Conservation (phyloP, 2,113 vertebrate genomes). For the Dicrurus megarhynchus region DNA sequence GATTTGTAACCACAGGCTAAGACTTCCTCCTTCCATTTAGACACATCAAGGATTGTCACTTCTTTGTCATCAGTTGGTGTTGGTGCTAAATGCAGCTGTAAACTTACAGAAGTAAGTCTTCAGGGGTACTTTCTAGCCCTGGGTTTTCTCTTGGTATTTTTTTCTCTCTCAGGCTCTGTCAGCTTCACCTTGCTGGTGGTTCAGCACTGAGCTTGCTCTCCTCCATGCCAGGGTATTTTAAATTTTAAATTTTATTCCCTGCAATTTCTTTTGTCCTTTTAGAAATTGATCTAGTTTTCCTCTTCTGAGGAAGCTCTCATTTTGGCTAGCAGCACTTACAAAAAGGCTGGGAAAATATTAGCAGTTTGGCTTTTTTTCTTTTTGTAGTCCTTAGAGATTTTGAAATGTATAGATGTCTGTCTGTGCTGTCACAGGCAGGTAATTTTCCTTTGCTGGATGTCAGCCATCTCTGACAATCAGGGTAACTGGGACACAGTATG, state of each 20-base stretch:
- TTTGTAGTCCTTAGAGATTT: not conserved
- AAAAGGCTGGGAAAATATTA: not conserved
- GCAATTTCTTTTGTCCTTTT: not conserved
- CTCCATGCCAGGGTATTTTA: not conserved
- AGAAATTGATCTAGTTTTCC: not conserved
- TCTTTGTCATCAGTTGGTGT: not conserved
- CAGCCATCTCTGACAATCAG: not conserved
- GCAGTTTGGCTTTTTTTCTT: not conserved
- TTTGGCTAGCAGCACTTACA: not conserved
- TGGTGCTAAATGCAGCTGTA: not conserved
- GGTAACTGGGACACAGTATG: not conserved
- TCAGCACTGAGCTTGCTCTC: not conserved
- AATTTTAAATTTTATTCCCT: not conserved
- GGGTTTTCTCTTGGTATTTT: not conserved
- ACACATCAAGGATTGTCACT: rapidly evolving
- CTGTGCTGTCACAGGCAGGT: not conserved
- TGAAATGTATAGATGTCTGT: not conserved
- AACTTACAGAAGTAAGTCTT: not conserved
- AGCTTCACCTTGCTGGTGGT: not conserved
- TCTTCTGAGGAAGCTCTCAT: not conserved
- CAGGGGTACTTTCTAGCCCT: not conserved
- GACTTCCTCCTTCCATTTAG: not conserved
- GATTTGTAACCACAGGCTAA: not conserved
- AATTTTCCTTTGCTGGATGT: conserved; percentile 15
- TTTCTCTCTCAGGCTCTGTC: not conserved